Evolutionary conservation across 2,797 vertebrate species (phyloP), one percentile per base, ranked within the genome.

Genomic region (Anguilla anguilla): DNA sequence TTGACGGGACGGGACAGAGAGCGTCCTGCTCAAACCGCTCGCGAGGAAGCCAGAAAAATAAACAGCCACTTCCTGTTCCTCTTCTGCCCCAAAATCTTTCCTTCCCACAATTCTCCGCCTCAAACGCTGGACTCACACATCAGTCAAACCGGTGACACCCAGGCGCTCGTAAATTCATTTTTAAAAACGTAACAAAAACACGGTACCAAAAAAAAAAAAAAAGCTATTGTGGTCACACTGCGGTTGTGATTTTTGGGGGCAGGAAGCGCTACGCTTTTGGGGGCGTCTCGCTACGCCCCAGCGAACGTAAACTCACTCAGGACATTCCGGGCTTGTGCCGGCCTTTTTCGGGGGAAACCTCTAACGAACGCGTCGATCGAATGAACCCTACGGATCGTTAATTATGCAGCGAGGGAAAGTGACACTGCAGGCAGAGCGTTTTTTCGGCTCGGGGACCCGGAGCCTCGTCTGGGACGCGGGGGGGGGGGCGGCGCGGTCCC

Each of bases 11-110:
- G 35, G 35, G 35, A 35, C 35, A 1, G 35, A 35, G 31, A 0
- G 31, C 31, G 31, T 0, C 31, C 35, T 1, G 35, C 35, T 35
- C 35, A 35, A 1, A 35, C 35, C 31, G 31, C 31, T 31, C 91
- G 91, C 93, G 91, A 95, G 95, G 95, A 96, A 96, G 96, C 95
- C 94, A 95, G 95, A 95, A 95, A 96, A 96, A 96, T 95, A 96
- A 96, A 96, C 95, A 96, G 92, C 88, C 90, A 93, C 94, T 96
- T 96, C 96, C 96, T 95, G 95, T 95, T 95, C 93, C 93, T 96
- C 92, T 95, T 55, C 90, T 90, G 90, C 93, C 89, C 92, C 90
- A 94, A 93, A 87, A 91, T 91, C 91, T 93, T 92, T 86, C 88
- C 91, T 86, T 90, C 91, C 91, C 88, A 85, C 88, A 89, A 55